Conservation (phyloP, 2,113 vertebrate species). For the Illadopsis cleaveri region DNA sequence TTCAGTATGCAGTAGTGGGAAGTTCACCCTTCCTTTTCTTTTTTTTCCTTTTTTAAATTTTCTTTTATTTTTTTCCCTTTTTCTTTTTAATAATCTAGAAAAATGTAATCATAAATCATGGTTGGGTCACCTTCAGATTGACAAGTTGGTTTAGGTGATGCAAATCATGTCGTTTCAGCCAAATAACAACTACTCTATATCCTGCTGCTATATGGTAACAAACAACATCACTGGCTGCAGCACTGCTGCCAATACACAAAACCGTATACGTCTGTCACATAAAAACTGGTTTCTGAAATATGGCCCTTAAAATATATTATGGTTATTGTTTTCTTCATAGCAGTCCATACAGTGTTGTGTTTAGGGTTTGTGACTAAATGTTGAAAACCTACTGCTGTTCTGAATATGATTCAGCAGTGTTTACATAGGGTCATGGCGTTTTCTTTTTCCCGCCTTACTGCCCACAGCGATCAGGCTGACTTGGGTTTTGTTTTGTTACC, state of each 20-base stretch:
- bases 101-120: background rate
- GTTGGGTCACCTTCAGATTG: background rate
- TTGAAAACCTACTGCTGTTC: background rate
- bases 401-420: background rate
- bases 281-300: background rate
- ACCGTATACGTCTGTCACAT: rapidly evolving
- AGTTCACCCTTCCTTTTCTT: rapidly evolving
- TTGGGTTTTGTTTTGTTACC: background rate
- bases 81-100: background rate
- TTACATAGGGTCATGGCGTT: background rate
- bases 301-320: background rate
- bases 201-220: background rate
- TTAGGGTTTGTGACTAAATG: background rate
- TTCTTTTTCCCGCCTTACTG: background rate
- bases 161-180: background rate
- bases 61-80: no score
- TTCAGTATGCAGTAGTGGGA: background rate
- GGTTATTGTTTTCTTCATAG: background rate
- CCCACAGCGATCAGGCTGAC: background rate
- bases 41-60: background rate
- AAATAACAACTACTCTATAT: background rate
- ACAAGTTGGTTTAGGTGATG: background rate
- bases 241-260: rapidly evolving
- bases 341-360: background rate
- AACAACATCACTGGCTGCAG: background rate